Evolutionary conservation across 2,113 vertebrate species (phyloP).

Genomic region (Empidonax alnorum): DNA sequence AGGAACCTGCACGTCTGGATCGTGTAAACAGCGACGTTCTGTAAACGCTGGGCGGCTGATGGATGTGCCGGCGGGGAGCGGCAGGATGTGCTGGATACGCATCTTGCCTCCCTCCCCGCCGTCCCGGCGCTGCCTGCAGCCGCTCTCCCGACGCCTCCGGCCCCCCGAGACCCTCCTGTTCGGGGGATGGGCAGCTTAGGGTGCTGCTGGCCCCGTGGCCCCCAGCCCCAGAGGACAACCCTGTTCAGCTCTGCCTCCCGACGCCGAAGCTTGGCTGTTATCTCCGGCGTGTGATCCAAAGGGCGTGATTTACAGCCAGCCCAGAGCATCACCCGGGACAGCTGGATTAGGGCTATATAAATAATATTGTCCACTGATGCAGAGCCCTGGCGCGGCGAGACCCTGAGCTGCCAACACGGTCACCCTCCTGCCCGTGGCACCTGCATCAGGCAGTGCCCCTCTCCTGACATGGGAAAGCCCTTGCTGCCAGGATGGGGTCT

Average conservation of each 20-base stretch:
- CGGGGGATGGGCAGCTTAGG: background rate
- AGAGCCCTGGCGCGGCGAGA: background rate
- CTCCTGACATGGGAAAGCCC: background rate
- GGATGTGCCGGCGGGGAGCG: constrained; percentile 49
- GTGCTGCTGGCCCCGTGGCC: background rate
- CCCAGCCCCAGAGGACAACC: background rate
- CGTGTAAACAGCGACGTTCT: constrained; percentile 67
- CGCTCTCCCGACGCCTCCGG: background rate
- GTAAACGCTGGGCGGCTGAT: constrained; percentile 63
- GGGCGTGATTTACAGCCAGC: background rate
- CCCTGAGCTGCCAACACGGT: rapidly evolving
- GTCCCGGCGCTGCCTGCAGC: background rate
- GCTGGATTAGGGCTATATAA: background rate
- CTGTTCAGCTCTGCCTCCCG: background rate
- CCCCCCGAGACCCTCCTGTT: background rate
- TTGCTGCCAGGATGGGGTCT: background rate
- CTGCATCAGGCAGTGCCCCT: background rate
- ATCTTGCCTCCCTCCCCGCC: background rate
- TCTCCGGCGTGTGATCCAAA: background rate
- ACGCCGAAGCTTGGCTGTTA: background rate
- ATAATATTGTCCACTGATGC: background rate
- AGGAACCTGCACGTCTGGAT: constrained; percentile 67
- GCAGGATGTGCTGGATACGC: constrained; percentile 18
- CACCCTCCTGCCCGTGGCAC: rapidly evolving
- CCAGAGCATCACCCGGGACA: background rate